phyloP scores from a whole-genome alignment of 1,140 invertebrate species.

The Trinorchestia longiramus region DNA sequence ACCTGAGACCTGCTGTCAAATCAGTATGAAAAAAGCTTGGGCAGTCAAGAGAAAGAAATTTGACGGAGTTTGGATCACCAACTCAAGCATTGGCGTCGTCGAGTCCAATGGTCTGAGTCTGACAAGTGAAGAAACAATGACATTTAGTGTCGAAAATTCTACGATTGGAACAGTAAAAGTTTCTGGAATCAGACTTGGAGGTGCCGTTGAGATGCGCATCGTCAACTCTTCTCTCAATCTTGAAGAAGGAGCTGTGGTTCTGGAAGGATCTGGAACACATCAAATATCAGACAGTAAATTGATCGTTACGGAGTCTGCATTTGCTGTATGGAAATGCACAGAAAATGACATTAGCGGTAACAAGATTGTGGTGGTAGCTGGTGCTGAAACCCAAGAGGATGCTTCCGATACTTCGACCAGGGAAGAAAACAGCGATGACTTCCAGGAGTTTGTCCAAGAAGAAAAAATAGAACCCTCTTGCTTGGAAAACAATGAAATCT shows the following conservation, averaged over 20 bases:
- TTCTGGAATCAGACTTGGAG: background rate
- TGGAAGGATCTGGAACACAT: background rate
- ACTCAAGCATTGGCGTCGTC: slow-evolving; percentile 3
- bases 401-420: too few relatives aligned
- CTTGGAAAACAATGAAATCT: background rate
- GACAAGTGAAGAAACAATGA: background rate
- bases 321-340: background rate
- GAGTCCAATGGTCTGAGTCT: background rate
- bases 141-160: background rate
- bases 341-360: slow-evolving; percentile 7
- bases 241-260: slow-evolving; percentile 3
- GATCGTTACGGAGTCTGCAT: background rate
- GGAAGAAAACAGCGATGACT: background rate
- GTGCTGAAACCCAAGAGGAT: background rate
- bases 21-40: background rate
- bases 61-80: slow-evolving; percentile 17
- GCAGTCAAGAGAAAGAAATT: slow-evolving; percentile 3
- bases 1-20: background rate
- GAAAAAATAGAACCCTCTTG: background rate
- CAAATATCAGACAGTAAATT: background rate
- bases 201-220: background rate
- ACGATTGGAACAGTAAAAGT: background rate
- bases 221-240: background rate
- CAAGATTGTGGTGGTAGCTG: background rate
- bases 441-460: background rate